Evolutionary conservation across 2,113 vertebrate species (phyloP).

Genomic region (Dicerorhinus sumatrensis): DNA sequence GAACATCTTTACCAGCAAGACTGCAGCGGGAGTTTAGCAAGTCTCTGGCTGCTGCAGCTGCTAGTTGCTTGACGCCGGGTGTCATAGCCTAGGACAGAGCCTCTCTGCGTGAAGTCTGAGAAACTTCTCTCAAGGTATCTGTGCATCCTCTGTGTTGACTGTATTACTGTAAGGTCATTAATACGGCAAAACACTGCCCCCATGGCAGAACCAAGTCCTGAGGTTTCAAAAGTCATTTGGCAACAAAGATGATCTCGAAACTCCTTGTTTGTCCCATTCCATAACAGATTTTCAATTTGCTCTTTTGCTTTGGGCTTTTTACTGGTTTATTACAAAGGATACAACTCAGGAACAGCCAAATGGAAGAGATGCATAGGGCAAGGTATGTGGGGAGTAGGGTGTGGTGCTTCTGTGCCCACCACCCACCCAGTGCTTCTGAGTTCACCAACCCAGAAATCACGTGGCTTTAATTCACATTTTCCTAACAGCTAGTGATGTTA

Average conservation of each 20-base stretch:
- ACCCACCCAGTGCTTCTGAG: no score
- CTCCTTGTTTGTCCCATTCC: conserved; percentile 85
- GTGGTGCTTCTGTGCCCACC: no score
- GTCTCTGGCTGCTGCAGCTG: conserved; percentile 93
- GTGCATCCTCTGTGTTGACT: conserved; percentile 95
- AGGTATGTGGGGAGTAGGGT: neutral
- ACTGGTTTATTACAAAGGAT: neutral
- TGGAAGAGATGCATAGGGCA: neutral
- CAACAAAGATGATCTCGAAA: conserved; percentile 90
- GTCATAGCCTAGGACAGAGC: conserved; percentile 94
- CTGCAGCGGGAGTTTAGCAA: conserved; percentile 93
- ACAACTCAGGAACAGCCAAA: neutral
- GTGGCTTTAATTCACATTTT: no score
- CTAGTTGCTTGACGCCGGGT: conserved; percentile 92
- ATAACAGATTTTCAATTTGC: conserved; percentile 90
- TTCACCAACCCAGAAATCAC: neutral
- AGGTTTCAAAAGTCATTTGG: conserved; percentile 93
- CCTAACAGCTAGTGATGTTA: no score
- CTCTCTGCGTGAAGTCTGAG: conserved; percentile 90
- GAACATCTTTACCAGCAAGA: conserved; percentile 91
- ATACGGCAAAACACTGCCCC: conserved; percentile 94
- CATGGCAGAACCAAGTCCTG: conserved; percentile 94
- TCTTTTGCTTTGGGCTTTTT: conserved; percentile 89
- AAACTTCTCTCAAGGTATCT: conserved; percentile 91
- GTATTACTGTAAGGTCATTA: conserved; percentile 95